phyloP scores from a whole-genome alignment of 1,140 invertebrate genomes.

The Temnothorax curvispinosus region DNA sequence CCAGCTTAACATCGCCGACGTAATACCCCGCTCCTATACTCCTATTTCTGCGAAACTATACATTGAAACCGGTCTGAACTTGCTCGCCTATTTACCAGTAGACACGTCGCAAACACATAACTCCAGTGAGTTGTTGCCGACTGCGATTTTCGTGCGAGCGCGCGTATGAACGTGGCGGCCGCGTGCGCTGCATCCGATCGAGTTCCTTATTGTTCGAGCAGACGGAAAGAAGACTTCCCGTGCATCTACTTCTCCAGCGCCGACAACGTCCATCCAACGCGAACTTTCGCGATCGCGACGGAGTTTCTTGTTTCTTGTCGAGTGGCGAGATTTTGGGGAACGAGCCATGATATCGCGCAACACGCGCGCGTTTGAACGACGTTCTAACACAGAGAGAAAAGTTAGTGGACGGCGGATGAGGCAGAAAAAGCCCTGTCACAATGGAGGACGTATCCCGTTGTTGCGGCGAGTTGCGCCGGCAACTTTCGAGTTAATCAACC shows the following conservation, averaged over 20 bases:
- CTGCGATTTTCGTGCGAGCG: constrained; percentile 11
- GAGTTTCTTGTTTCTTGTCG: constrained; percentile 8
- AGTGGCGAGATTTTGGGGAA: constrained; percentile 14
- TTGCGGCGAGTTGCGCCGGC: neutral
- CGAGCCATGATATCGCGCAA: neutral
- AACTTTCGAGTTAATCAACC: constrained; percentile 38
- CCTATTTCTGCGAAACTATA: constrained; percentile 8
- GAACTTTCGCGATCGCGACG: constrained; percentile 31
- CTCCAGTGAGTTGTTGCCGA: neutral
- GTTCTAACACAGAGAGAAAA: neutral
- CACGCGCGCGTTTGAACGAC: constrained; percentile 18
- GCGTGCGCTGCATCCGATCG: neutral
- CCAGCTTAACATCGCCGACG: constrained; percentile 11
- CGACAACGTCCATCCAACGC: neutral
- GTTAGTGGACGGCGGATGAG: neutral
- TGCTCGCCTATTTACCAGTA: constrained; percentile 34
- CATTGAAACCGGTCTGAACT: constrained; percentile 14
- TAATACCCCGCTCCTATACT: constrained; percentile 13
- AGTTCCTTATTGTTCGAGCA: neutral
- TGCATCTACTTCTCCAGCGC: neutral
- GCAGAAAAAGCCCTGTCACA: constrained; percentile 20
- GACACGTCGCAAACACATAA: constrained; percentile 57
- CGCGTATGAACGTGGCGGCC: neutral
- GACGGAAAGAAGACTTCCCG: constrained; percentile 6
- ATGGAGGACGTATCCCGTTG: neutral